Percentiles rank a stretch among this genome's conserved stretches.
Conservation (phyloP, 2,888 invertebrate species). For the Piscicola geometra region DNA sequence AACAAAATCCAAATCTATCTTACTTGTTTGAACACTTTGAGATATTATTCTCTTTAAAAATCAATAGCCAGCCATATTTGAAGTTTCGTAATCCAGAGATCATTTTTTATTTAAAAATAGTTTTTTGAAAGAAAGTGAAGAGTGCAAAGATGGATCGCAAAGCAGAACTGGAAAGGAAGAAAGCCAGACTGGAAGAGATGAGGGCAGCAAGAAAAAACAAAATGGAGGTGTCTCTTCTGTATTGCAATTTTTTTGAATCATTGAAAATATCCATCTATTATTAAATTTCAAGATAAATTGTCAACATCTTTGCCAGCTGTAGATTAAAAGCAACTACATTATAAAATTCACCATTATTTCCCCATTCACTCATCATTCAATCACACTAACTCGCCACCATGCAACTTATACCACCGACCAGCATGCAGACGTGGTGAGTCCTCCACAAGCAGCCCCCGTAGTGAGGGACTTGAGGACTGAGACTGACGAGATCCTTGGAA, state of each 20-base stretch:
- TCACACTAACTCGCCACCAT: too few species aligned
- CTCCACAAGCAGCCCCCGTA: background rate
- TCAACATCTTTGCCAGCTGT: background rate
- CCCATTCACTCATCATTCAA: too few species aligned
- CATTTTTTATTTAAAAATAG: background rate
- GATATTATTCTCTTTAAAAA: too few species aligned
- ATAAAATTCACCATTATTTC: too few species aligned
- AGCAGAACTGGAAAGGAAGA: slow-evolving; percentile 55
- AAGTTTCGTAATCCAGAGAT: background rate
- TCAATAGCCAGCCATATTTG: background rate
- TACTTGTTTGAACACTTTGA: too few species aligned
- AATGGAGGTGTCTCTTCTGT: slow-evolving; percentile 44
- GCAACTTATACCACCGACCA: background rate
- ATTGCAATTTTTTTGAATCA: background rate
- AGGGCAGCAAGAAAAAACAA: slow-evolving; percentile 53
- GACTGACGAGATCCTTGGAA: slow-evolving; percentile 51
- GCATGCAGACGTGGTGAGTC: background rate
- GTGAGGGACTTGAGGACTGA: slow-evolving; percentile 44
- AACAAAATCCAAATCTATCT: too few species aligned
- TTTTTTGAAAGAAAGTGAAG: background rate
- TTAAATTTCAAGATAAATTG: background rate
- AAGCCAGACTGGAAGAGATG: slow-evolving; percentile 54
- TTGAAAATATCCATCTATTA: background rate
- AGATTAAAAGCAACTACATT: too few species aligned
- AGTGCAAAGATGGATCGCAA: slow-evolving; percentile 48